Percentiles rank a stretch among this genome's conserved stretches.
These are phyloP conservation scores for Temnothorax unifasciatus DNA, from an alignment of 2,888 invertebrate species.

Conservation along the genomic window DNA sequence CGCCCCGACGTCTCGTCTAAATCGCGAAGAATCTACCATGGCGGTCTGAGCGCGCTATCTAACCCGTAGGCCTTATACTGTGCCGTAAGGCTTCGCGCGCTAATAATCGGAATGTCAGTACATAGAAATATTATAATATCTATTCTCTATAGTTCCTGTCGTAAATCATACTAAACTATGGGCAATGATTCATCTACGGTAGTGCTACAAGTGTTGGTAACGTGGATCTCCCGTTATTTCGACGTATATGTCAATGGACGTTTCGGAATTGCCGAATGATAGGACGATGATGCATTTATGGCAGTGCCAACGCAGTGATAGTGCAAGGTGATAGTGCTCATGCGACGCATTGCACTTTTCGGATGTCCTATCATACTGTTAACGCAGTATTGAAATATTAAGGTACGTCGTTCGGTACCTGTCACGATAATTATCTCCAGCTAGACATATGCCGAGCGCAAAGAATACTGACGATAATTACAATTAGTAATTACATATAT, in stretches of 20 bases:
- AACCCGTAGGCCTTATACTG: no score
- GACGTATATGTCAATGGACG: neutral
- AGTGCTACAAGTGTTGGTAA: slow-evolving; percentile 11
- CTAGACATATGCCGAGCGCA: neutral
- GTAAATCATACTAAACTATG: slow-evolving; percentile 26
- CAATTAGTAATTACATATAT: neutral
- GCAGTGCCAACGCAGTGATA: slow-evolving; percentile 39
- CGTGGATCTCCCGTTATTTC: slow-evolving; percentile 4
- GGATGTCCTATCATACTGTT: slow-evolving; percentile 31
- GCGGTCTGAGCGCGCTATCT: neutral
- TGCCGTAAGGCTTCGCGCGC: neutral
- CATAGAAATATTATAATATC: slow-evolving; percentile 22
- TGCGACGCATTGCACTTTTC: slow-evolving; percentile 37
- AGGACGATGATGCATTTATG: slow-evolving; percentile 30
- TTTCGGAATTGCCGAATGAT: slow-evolving; percentile 2
- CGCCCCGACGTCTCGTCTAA: neutral
- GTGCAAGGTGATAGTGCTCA: slow-evolving; percentile 51
- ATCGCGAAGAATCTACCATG: neutral
- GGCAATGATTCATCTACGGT: slow-evolving; percentile 14
- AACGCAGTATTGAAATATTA: slow-evolving; percentile 29
- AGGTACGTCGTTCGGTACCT: slow-evolving; percentile 37
- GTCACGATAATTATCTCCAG: neutral
- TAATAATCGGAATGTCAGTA: slow-evolving; percentile 16
- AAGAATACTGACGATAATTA: neutral
- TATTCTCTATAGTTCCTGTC: slow-evolving; percentile 36